A percentile compares a stretch with the other conserved stretches of the same genome.
Evolutionary conservation across 2,797 vertebrate species (phyloP).

Genomic region (Megaceryle alcyon): DNA sequence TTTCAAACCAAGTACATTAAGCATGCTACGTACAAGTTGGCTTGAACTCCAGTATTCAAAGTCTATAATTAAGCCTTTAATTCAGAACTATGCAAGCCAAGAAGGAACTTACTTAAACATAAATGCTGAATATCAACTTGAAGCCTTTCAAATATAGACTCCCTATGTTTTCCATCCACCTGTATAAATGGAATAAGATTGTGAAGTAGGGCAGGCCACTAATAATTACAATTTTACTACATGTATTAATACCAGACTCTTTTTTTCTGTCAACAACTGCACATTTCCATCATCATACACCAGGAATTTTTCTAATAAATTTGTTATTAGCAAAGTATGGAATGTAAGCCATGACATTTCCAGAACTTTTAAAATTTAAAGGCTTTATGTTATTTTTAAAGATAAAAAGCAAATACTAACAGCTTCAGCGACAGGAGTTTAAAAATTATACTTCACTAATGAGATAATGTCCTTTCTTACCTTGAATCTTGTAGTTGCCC

Average conservation of each 20-base stretch:
- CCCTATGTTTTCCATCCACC: slow-evolving; percentile 93
- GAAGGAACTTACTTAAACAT: slow-evolving; percentile 86
- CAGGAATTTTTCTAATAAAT: not conserved
- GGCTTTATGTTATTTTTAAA: not conserved
- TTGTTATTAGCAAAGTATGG: not conserved
- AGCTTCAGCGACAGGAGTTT: not conserved
- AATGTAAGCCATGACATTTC: not conserved
- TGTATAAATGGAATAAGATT: slow-evolving; percentile 62
- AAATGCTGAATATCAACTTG: slow-evolving; percentile 97
- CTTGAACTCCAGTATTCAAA: not conserved
- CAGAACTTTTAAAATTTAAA: not conserved
- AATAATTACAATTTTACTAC: not conserved
- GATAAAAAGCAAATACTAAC: not conserved
- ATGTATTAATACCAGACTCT: not conserved
- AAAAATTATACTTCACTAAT: not conserved
- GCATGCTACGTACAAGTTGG: not conserved
- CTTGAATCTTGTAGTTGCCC: slow-evolving; percentile 93
- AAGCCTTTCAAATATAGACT: slow-evolving; percentile 88
- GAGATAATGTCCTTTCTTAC: slow-evolving; percentile 60
- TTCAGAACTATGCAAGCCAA: not conserved
- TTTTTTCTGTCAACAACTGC: not conserved
- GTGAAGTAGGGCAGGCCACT: not conserved
- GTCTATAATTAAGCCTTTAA: not conserved
- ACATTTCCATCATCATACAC: not conserved
- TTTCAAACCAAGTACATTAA: not conserved